A percentile compares a stretch with the other conserved stretches of the same genome.
These are phyloP conservation scores for Antennarius striatus DNA, from an alignment of 2,113 vertebrate species.

Conservation along the genomic window DNA sequence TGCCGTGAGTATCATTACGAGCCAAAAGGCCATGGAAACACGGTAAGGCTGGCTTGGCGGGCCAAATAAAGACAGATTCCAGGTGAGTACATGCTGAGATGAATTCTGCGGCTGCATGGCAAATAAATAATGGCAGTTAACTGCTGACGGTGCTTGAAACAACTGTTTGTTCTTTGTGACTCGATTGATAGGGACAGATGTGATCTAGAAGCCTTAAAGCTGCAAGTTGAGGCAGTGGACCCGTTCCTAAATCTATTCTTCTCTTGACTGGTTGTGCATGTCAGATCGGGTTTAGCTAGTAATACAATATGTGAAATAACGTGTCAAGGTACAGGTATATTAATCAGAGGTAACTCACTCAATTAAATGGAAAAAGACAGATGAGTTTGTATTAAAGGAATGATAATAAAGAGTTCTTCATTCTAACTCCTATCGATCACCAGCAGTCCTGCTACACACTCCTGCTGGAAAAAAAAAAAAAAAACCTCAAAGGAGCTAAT, in stretches of 20 bases:
- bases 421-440: constrained; percentile 75
- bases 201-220: constrained; percentile 50
- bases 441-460: constrained; percentile 55
- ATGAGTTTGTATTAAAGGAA: constrained; percentile 44
- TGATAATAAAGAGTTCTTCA: constrained; percentile 65
- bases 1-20: constrained; percentile 39
- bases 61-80: constrained; percentile 62
- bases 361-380: constrained; percentile 50
- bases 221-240: constrained; percentile 22
- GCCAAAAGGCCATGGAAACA: constrained; percentile 45
- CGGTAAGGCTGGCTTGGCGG: constrained; percentile 35
- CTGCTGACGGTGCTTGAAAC: constrained; percentile 69
- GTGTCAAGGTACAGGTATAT: constrained; percentile 33
- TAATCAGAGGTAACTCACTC: constrained; percentile 61
- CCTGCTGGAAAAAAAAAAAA: constrained; percentile 48
- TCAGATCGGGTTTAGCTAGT: constrained; percentile 40
- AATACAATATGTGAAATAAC: constrained; percentile 38
- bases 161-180: constrained; percentile 60
- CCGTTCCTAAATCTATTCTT: constrained; percentile 34
- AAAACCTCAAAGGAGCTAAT: constrained; percentile 71
- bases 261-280: constrained; percentile 12
- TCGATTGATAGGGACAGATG: constrained; percentile 60
- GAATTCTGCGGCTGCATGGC: constrained; percentile 42
- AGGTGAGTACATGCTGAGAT: constrained; percentile 56
- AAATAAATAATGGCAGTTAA: constrained; percentile 64